Evolutionary conservation across 2,888 invertebrate genomes (phyloP), one percentile per base, ranked within the genome.

Genomic region (Pseudolycoriella hygida): DNA sequence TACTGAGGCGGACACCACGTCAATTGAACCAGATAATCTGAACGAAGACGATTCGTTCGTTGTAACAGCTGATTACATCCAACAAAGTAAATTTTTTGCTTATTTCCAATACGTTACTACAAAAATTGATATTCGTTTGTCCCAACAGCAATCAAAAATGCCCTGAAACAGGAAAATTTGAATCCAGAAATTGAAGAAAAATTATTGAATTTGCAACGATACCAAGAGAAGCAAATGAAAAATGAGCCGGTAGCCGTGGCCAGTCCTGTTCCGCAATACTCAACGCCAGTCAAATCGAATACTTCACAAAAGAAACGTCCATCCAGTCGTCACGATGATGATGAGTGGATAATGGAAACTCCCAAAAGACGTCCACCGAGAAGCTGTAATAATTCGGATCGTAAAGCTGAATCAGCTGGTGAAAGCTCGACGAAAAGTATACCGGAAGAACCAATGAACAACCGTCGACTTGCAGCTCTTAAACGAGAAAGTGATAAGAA

Each of bases 171-270:
- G 64, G 88, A 89, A 57, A 89, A 88, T 61, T 70, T 90, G 18
- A 85, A 87, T 60, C 90, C 90, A 1, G 90, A 90, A 65, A 86
- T 92, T 51, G 89, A 90, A 61, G 89, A 92, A 57, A 93, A 92
- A 60, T 66, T 93, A 42, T 68, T 90, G 38, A 87, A 87, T 55
- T 71, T 90, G 54, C 90, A 90, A 63, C 74, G 83, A 43, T 87
- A 84, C 57, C 86, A 86, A 57, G 86, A 86, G 60, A 77, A 78
- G 53, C 75, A 76, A 57, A 80, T 80, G 78, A 78, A 77, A 55
- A 58, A 61, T 47, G 50, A 49, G 19, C 45, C 48, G 10, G n/a
- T 42, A 17, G 32, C 40, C 41, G 32, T 43, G 15, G 42, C 44
- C 45, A 30, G 17, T 14, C 39, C 39, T 31, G 31, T 40, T 30